These are phyloP conservation scores for Loriculus beryllinus DNA, from an alignment of 2,797 vertebrate species.

Conservation along the genomic window DNA sequence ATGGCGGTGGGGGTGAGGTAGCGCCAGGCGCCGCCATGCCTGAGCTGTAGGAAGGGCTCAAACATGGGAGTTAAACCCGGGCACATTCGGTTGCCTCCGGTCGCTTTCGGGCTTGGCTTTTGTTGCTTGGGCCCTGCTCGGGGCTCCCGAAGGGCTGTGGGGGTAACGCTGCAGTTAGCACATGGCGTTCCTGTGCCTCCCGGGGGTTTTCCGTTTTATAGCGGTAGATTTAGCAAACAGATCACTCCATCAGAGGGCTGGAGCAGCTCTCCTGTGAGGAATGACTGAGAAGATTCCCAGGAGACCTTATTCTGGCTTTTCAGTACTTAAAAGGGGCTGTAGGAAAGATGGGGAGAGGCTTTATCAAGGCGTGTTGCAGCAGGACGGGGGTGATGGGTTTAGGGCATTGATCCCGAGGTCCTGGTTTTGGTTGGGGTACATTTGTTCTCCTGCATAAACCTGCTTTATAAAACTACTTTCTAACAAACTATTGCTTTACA, in stretches of 20 bases:
- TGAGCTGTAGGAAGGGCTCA: not conserved
- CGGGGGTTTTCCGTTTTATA: not conserved
- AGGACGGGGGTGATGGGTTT: not conserved
- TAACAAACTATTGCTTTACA: not conserved
- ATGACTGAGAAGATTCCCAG: not conserved
- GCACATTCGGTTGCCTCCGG: not conserved
- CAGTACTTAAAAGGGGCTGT: not conserved
- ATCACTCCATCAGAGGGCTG: not conserved
- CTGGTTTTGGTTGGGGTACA: not conserved
- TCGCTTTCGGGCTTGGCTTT: not conserved
- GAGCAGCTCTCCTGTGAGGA: not conserved
- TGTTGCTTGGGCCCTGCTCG: not conserved
- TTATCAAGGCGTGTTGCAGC: not conserved
- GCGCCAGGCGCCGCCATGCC: not conserved
- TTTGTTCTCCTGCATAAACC: not conserved
- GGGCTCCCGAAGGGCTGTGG: not conserved
- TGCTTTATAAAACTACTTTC: rapidly evolving
- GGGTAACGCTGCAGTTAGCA: not conserved
- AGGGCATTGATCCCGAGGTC: not conserved
- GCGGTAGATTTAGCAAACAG: not conserved
- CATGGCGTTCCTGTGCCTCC: not conserved
- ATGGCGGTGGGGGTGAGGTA: not conserved
- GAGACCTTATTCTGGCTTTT: not conserved
- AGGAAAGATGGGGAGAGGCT: not conserved
- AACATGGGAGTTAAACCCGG: not conserved